These are phyloP conservation scores for Epizoanthus illoricatus DNA, from an alignment of 92 coral and sea anemone genomes.

Conservation along the genomic window DNA sequence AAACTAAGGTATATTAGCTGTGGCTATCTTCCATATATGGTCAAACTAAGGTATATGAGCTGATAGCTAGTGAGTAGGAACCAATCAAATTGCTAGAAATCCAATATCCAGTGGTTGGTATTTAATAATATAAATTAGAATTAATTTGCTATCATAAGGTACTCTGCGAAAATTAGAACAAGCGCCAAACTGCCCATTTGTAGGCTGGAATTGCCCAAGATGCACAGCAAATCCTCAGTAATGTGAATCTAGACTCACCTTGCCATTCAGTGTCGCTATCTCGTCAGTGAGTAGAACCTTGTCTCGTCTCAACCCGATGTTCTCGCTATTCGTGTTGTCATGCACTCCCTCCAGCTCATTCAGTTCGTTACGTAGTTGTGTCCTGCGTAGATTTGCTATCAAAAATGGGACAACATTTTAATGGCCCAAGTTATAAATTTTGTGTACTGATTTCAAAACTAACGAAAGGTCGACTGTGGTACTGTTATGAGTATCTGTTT, in stretches of 20 bases:
- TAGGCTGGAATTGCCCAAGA: neutral
- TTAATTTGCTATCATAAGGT: too few relatives aligned
- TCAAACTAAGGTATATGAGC: too few relatives aligned
- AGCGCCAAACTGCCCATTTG: neutral
- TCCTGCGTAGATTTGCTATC: slow-evolving; percentile 81
- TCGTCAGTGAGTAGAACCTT: slow-evolving; percentile 87
- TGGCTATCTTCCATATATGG: too few relatives aligned
- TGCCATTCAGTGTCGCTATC: slow-evolving; percentile 76
- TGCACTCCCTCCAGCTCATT: slow-evolving; percentile 79
- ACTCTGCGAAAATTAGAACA: too few relatives aligned
- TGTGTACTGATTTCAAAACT: too few relatives aligned
- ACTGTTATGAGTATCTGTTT: too few relatives aligned
- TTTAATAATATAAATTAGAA: too few relatives aligned
- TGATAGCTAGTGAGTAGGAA: too few relatives aligned
- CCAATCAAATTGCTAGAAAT: too few relatives aligned
- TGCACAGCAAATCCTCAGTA: neutral
- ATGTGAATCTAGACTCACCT: slow-evolving; percentile 48
- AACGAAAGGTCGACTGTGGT: too few relatives aligned
- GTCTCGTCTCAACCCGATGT: slow-evolving; percentile 81
- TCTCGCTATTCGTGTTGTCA: slow-evolving; percentile 74
- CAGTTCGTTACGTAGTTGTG: slow-evolving; percentile 82
- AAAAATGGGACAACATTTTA: slow-evolving; percentile 1
- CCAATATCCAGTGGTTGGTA: too few relatives aligned
- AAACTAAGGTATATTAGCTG: too few relatives aligned
- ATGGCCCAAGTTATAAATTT: neutral